Conservation (phyloP, 2,797 vertebrate genomes). For the Hydrolagus colliei region DNA sequence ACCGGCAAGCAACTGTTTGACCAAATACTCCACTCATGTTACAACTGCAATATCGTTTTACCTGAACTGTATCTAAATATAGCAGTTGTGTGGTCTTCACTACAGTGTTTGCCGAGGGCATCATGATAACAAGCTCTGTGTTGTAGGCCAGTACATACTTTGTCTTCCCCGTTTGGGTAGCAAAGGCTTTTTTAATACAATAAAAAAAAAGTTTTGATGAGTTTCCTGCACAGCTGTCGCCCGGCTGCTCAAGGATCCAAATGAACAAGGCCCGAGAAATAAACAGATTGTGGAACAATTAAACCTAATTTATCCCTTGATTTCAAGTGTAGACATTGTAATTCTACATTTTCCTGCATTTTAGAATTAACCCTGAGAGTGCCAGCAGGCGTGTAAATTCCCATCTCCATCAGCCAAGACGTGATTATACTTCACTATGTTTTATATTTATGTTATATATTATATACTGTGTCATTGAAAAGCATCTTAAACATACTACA, state of each 20-base stretch:
- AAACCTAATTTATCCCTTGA: constrained; percentile 1
- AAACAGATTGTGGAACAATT: constrained; percentile 28
- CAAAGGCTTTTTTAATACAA: background rate
- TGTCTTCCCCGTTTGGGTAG: background rate
- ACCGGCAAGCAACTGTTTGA: background rate
- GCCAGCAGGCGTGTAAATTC: too few species aligned
- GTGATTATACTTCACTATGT: too few species aligned
- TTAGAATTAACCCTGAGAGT: background rate
- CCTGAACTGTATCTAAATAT: background rate
- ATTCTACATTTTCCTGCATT: background rate
- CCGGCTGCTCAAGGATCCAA: background rate
- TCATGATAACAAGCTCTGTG: background rate
- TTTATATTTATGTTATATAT: too few species aligned
- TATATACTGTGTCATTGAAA: too few species aligned
- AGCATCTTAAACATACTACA: too few species aligned
- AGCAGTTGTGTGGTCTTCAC: background rate
- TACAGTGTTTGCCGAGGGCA: background rate
- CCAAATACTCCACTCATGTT: background rate
- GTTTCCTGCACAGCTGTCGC: constrained; percentile 6
- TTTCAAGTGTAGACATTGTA: background rate
- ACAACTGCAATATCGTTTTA: background rate
- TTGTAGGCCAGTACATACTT: background rate
- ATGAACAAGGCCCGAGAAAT: constrained; percentile 21
- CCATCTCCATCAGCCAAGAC: too few species aligned
- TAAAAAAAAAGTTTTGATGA: constrained; percentile 19